Evolutionary conservation across 1,140 invertebrate genomes (phyloP).

Genomic region (Orussus abietinus): DNA sequence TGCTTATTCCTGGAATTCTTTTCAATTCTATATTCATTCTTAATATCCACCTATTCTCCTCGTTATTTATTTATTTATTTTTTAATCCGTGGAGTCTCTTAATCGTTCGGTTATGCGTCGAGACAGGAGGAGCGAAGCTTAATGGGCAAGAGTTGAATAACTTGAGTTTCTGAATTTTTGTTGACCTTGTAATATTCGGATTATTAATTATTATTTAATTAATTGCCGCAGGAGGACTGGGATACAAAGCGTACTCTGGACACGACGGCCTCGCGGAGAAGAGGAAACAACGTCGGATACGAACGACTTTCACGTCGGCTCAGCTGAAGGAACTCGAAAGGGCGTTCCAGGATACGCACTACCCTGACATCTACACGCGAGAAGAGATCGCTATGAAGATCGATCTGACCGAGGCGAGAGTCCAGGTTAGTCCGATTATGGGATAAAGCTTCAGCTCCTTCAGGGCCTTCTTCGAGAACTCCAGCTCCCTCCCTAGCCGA

Average conservation of each 20-base stretch:
- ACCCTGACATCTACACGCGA: constrained; percentile 98
- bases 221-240: constrained; percentile 77
- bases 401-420: constrained; percentile 95
- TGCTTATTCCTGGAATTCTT: too few relatives aligned
- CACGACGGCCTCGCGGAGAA: constrained; percentile 86
- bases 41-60: too few relatives aligned
- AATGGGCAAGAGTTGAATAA: too few relatives aligned
- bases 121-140: too few relatives aligned
- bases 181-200: neutral
- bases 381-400: constrained; percentile 99
- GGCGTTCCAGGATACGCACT: constrained; percentile 96
- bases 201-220: too few relatives aligned
- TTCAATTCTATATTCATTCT: too few relatives aligned
- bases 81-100: too few relatives aligned
- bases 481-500: neutral
- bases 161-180: too few relatives aligned
- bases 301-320: constrained; percentile 94
- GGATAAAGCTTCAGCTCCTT: too few relatives aligned
- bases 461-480: too few relatives aligned
- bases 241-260: constrained; percentile 83
- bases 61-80: too few relatives aligned
- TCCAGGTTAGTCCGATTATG: constrained; percentile 90
- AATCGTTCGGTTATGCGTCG: too few relatives aligned
- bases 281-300: constrained; percentile 86
- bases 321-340: constrained; percentile 95